phyloP scores from a whole-genome alignment of 2,888 invertebrate genomes.

The Heliconius ethilla region DNA sequence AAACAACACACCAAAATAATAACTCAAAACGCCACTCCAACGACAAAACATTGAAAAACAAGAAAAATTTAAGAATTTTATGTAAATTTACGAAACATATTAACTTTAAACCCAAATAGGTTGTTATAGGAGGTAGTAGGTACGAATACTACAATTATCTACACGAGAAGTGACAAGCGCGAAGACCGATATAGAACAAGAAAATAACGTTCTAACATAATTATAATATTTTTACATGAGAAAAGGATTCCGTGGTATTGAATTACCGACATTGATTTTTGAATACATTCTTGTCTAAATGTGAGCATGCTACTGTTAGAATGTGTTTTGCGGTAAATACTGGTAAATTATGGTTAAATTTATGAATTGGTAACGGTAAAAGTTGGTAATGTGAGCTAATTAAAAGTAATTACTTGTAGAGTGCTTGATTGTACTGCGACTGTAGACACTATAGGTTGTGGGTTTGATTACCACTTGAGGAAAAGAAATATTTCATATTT shows the following conservation, averaged over 20 bases:
- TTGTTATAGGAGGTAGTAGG: neutral
- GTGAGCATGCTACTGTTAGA: neutral
- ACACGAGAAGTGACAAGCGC: slow-evolving; percentile 26
- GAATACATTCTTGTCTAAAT: neutral
- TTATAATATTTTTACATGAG: slow-evolving; percentile 14
- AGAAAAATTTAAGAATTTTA: neutral
- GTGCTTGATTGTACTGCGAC: neutral
- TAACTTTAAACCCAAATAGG: neutral
- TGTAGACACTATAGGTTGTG: neutral
- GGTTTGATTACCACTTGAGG: neutral
- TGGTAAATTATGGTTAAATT: neutral
- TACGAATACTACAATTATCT: slow-evolving; percentile 12
- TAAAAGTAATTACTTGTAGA: no score
- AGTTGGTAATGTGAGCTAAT: neutral
- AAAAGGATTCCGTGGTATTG: slow-evolving; percentile 19
- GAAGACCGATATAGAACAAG: slow-evolving; percentile 25
- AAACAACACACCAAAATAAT: no score
- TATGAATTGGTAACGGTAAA: neutral
- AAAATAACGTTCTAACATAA: neutral
- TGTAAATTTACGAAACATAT: slow-evolving; percentile 9
- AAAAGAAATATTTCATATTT: neutral
- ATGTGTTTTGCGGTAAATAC: neutral
- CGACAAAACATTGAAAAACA: neutral
- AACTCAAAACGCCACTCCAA: neutral
- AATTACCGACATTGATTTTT: slow-evolving; percentile 14